Evolutionary conservation across 2,888 invertebrate genomes (phyloP), one percentile per base, ranked within the genome.

Genomic region (Alitta virens): DNA sequence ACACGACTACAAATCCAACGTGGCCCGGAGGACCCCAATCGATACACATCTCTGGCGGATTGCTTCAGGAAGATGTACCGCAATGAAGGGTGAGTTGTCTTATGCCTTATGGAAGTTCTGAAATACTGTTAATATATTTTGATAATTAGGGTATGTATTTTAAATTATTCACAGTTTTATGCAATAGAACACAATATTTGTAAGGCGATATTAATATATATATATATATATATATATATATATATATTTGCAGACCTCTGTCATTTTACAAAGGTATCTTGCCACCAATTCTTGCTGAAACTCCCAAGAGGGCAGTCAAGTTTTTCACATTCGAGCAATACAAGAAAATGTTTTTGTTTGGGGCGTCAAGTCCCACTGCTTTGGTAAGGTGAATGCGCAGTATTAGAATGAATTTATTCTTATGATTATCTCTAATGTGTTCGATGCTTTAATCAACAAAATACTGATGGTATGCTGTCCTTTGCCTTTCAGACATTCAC

Each of bases 261-360:
- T 90, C 94, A 12, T 92, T 90, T 81, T 95, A 93, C 90, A 94
- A 95, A 85, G 96, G 96, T 65, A 92, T 96, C 70, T 72, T 95
- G 69, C 96, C 95, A 3, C 96, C 96, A 7, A 90, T 96, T 72
- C 81, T 95, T 65, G 94, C 92, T 9, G 96, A 96, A 84, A 96
- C 95, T 0, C 96, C 96, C 1, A 96, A 96, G 82, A 83, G 95
- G 76, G 95, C 95, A 18, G 90, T 92, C 16, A 96, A 96, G 86
- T 96, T 96, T 83, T 88, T 93, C 74, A 91, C 92, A 27, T 96
- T 95, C 84, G 95, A 95, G 83, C 93, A 94, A 80, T 93, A 92
- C 76, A 94, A 95, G 84, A 86, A 88, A 72, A 81, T 92, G 71
- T 93, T 93, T 80, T 84, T 90, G 82, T 60, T 61, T 51, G 58